Evolutionary conservation across 2,888 invertebrate genomes (phyloP).

Genomic region (Invenusta paracnida): DNA sequence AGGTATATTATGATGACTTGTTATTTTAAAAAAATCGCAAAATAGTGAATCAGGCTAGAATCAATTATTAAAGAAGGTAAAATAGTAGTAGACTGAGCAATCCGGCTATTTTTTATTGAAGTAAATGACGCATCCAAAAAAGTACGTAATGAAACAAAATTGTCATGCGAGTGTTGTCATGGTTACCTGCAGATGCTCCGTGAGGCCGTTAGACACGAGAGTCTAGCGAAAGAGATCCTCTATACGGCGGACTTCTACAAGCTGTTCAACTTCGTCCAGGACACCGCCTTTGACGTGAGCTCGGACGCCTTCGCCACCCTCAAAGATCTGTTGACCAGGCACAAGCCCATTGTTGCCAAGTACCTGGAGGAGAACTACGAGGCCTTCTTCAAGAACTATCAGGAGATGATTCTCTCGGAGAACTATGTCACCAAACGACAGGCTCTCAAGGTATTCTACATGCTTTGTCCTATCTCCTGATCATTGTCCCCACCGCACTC

Average conservation of each 20-base stretch:
- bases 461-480: too few relatives aligned
- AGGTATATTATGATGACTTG: too few relatives aligned
- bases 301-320: slow-evolving; percentile 99
- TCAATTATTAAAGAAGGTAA: too few relatives aligned
- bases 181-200: slow-evolving; percentile 97
- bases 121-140: too few relatives aligned
- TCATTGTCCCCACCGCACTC: too few relatives aligned
- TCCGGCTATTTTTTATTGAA: too few relatives aligned
- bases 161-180: too few relatives aligned
- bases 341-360: slow-evolving; percentile 80
- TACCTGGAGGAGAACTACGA: slow-evolving; percentile 98
- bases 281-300: slow-evolving; percentile 99
- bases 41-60: too few relatives aligned
- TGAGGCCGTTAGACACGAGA: slow-evolving; percentile 95
- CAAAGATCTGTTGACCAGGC: slow-evolving; percentile 69
- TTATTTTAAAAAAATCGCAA: too few relatives aligned
- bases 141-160: too few relatives aligned
- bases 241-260: slow-evolving; percentile 96
- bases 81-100: too few relatives aligned
- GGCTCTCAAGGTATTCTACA: slow-evolving; percentile 83
- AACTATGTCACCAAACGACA: slow-evolving; percentile 98
- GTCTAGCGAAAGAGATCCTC: slow-evolving; percentile 93
- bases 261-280: slow-evolving; percentile 98
- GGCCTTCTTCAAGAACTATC: slow-evolving; percentile 92
- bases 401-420: slow-evolving; percentile 91